Conservation (phyloP, 2,797 vertebrate species). For the Aldrovandia affinis region DNA sequence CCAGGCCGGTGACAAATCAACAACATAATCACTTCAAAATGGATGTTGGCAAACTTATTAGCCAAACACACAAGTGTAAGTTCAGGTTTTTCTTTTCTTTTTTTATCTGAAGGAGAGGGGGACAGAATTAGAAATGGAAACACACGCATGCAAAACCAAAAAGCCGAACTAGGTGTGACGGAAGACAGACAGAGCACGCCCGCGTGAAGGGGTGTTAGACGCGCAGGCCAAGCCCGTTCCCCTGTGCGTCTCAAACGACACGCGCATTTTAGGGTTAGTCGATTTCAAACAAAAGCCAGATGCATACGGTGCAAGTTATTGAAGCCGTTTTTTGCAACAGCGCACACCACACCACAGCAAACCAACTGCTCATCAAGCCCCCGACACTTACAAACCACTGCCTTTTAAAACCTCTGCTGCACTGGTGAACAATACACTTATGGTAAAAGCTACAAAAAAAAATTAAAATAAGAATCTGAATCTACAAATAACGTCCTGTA, state of each 20-base stretch:
- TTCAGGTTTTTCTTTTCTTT: too few relatives aligned
- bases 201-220: background rate
- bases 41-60: background rate
- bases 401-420: background rate
- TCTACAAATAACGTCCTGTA: background rate
- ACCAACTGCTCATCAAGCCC: background rate
- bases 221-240: background rate
- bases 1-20: too few relatives aligned
- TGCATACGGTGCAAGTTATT: background rate
- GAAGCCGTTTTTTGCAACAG: background rate
- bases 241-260: background rate
- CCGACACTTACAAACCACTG: background rate
- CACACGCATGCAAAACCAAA: background rate
- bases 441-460: too few relatives aligned
- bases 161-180: background rate
- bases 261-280: background rate
- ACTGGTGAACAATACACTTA: background rate
- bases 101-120: background rate
- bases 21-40: background rate
- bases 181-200: background rate
- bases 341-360: background rate
- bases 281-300: slow-evolving; percentile 8
- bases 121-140: background rate
- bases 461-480: background rate
- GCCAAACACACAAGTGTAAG: background rate